Percentiles rank a stretch among this genome's conserved stretches.
Evolutionary conservation across 2,113 vertebrate species (phyloP).

Genomic region (Apistogramma diplotaenia): DNA sequence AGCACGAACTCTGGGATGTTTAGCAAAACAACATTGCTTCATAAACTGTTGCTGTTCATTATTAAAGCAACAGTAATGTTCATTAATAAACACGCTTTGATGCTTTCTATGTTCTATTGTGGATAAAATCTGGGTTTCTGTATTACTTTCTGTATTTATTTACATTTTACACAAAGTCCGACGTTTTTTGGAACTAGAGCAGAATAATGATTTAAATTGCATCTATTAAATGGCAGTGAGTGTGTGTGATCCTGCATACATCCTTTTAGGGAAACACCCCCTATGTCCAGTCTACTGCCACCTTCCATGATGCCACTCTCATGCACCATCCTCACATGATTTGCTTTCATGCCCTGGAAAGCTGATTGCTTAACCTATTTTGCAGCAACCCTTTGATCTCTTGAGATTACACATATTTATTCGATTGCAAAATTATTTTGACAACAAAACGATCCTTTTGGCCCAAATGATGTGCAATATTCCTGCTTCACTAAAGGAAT

Average conservation of each 20-base stretch:
- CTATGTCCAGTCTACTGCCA: neutral
- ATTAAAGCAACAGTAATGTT: no score
- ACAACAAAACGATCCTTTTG: slow-evolving; percentile 31
- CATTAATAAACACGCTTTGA: neutral
- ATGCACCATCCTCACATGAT: neutral
- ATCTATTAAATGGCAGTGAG: neutral
- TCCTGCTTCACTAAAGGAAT: neutral
- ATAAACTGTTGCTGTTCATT: neutral
- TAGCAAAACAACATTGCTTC: neutral
- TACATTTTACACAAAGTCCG: neutral
- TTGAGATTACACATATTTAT: neutral
- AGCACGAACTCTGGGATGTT: rapidly evolving
- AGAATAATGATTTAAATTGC: neutral
- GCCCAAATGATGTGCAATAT: neutral
- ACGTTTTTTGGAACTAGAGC: neutral
- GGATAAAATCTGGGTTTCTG: neutral
- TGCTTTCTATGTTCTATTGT: neutral
- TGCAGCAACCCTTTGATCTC: slow-evolving; percentile 32
- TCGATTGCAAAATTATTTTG: slow-evolving; percentile 11
- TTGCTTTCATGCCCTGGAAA: neutral
- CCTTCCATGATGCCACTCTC: neutral
- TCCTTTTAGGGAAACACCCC: neutral
- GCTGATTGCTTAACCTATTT: slow-evolving; percentile 7
- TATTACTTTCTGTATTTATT: neutral
- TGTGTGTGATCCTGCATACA: neutral